Evolutionary conservation across 53 echinoderm and acorn worm species (phyloP).

Genomic region (Antedon mediterranea): DNA sequence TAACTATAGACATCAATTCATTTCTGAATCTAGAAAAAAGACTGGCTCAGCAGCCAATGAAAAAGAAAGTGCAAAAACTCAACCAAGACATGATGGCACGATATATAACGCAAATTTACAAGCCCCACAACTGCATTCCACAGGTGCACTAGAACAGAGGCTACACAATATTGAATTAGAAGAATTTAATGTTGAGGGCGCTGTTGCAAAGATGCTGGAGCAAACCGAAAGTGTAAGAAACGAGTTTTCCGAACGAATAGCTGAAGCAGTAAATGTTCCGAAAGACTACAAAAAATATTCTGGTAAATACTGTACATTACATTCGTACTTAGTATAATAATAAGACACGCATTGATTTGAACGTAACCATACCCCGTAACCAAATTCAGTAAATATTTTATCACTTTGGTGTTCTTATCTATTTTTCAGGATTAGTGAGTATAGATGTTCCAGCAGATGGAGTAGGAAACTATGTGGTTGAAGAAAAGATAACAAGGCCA

Average conservation of each 20-base stretch:
- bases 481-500: slow-evolving; percentile 24
- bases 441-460: slow-evolving; percentile 49
- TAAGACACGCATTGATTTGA: too few relatives aligned
- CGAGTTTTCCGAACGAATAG: slow-evolving; percentile 41
- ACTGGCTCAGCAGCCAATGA: not conserved
- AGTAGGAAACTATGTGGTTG: slow-evolving; percentile 29
- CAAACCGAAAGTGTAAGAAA: slow-evolving; percentile 44
- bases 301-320: slow-evolving; percentile 43
- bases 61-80: not conserved
- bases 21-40: not conserved
- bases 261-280: slow-evolving; percentile 58
- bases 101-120: not conserved
- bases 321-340: too few relatives aligned
- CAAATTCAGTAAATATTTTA: too few relatives aligned
- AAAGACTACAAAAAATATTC: slow-evolving; percentile 58
- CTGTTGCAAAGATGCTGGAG: slow-evolving; percentile 43
- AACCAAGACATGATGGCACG: not conserved
- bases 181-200: slow-evolving; percentile 54
- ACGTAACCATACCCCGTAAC: too few relatives aligned
- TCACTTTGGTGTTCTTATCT: too few relatives aligned
- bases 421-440: slow-evolving; percentile 41
- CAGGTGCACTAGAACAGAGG: slow-evolving; percentile 34
- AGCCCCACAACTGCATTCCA: slow-evolving; percentile 50
- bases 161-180: slow-evolving; percentile 31
- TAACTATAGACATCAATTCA: too few relatives aligned